Percentiles rank a stretch among this genome's conserved stretches.
Conservation (phyloP, 2,888 invertebrate genomes). For the Halocaridina rubra region DNA sequence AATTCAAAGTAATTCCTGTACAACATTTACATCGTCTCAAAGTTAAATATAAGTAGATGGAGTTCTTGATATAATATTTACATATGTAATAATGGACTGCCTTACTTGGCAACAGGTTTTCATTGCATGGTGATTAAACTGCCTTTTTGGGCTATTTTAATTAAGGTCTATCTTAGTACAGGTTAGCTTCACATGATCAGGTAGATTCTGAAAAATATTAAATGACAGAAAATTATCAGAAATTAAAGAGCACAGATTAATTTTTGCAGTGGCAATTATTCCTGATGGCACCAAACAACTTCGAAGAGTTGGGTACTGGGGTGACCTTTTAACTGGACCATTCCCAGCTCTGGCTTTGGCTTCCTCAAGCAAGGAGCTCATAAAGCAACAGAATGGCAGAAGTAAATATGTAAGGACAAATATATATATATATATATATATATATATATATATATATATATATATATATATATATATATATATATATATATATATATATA, state of each 20-base stretch:
- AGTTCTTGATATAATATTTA: too few relatives aligned
- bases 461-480: conserved; percentile 34
- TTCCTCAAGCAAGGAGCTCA: not conserved
- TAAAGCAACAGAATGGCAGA: not conserved
- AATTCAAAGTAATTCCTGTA: too few relatives aligned
- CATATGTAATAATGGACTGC: too few relatives aligned
- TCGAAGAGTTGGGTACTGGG: conserved; percentile 38
- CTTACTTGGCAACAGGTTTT: too few relatives aligned
- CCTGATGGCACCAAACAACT: not conserved
- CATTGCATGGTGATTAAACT: too few relatives aligned
- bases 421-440: conserved; percentile 6
- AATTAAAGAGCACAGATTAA: too few relatives aligned
- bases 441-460: conserved; percentile 19
- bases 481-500: conserved; percentile 32
- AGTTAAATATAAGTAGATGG: too few relatives aligned
- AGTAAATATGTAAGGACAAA: conserved; percentile 7
- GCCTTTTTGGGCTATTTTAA: not conserved
- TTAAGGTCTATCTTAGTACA: not conserved
- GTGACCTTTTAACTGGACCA: conserved; percentile 41
- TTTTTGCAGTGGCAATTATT: conserved; percentile 12
- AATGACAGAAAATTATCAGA: too few relatives aligned
- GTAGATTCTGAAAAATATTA: too few relatives aligned
- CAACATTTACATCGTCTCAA: too few relatives aligned
- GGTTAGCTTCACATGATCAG: too few relatives aligned
- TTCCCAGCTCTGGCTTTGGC: conserved; percentile 47